Conservation (phyloP, 1,140 invertebrate genomes). For the Megalonaias nervosa region DNA sequence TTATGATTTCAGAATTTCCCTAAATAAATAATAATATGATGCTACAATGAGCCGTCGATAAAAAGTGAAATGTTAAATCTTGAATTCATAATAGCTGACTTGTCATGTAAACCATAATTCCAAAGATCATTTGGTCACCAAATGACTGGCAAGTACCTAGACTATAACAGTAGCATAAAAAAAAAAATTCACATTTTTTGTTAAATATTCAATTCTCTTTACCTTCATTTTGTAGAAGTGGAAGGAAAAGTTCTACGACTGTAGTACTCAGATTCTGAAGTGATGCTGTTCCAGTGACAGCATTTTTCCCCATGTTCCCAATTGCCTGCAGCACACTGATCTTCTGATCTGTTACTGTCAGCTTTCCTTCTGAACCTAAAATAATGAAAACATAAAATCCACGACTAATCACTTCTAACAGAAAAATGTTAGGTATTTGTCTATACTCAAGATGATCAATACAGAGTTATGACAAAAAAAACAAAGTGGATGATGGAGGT, state of each 20-base stretch:
- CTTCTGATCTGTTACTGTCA: conserved; percentile 90
- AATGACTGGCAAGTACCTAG: neutral
- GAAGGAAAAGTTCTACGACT: conserved; percentile 81
- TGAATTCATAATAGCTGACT: too few species aligned
- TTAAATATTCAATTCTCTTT: conserved; percentile 5
- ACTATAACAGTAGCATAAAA: neutral
- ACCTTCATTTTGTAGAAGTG: conserved; percentile 87
- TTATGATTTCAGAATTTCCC: too few species aligned
- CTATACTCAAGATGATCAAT: too few species aligned
- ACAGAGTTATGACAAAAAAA: too few species aligned
- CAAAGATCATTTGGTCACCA: neutral
- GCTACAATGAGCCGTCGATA: too few species aligned
- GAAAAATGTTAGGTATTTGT: too few species aligned
- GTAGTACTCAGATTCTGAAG: conserved; percentile 76
- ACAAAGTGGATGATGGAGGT: too few species aligned
- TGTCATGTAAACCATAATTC: neutral
- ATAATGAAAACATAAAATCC: conserved; percentile 4
- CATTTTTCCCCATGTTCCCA: conserved; percentile 84
- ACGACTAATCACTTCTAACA: too few species aligned
- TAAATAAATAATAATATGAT: too few species aligned
- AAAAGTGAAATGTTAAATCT: too few species aligned
- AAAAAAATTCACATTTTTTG: neutral
- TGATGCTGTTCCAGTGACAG: conserved; percentile 76
- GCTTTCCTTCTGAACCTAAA: conserved; percentile 87
- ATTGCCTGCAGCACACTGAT: conserved; percentile 88